Conservation (phyloP, 2,888 invertebrate genomes). For the Argyresthia goedartella region DNA sequence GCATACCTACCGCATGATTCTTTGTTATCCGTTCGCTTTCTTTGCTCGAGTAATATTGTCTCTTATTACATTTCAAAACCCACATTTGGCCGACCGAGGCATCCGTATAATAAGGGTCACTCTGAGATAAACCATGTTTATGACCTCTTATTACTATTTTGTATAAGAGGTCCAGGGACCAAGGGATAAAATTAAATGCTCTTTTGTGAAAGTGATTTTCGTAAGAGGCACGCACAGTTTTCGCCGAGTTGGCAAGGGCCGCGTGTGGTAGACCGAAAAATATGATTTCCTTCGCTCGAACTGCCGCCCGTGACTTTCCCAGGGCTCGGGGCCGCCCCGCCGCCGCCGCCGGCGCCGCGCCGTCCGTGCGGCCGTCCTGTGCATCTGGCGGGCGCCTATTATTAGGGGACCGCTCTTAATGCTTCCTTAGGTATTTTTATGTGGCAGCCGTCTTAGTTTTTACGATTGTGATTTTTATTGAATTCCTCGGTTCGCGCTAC, state of each 20-base stretch:
- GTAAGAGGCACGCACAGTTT: slow-evolving; percentile 45
- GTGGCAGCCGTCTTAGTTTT: slow-evolving; percentile 61
- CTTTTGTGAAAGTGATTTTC: slow-evolving; percentile 34
- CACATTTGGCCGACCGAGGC: not conserved
- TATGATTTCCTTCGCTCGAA: slow-evolving; percentile 66
- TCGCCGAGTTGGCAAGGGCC: slow-evolving; percentile 63
- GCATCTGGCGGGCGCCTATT: slow-evolving; percentile 69
- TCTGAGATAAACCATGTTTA: slow-evolving; percentile 2
- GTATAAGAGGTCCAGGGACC: slow-evolving; percentile 15
- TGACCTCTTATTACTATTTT: slow-evolving; percentile 9
- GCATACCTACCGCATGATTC: no score
- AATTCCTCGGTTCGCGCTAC: slow-evolving; percentile 40
- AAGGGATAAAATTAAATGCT: slow-evolving; percentile 32
- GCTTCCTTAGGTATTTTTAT: slow-evolving; percentile 68
- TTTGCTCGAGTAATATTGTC: no score
- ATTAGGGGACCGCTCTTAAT: slow-evolving; percentile 67
- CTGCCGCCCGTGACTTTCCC: slow-evolving; percentile 64
- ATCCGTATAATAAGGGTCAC: not conserved
- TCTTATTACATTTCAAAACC: no score
- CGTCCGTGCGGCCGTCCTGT: slow-evolving; percentile 64
- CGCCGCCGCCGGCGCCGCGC: no score
- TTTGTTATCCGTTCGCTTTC: no score
- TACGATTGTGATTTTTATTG: slow-evolving; percentile 70
- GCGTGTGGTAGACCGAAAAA: slow-evolving; percentile 70
- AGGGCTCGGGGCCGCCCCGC: no score